Conservation (phyloP, 2,888 invertebrate species). For the Muscina levida region DNA sequence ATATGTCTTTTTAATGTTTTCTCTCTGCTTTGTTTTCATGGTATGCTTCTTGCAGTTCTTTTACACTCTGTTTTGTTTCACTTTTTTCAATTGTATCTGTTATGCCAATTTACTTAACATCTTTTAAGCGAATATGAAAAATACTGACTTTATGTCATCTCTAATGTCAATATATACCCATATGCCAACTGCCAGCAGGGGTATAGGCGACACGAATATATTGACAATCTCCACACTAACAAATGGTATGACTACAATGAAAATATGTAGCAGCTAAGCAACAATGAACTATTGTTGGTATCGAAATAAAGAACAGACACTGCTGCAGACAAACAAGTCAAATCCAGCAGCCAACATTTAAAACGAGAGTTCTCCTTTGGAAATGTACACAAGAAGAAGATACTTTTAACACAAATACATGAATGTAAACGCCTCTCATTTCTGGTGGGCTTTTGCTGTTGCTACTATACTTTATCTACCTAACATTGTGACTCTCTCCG, state of each 20-base stretch:
- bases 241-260: neutral
- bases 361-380: neutral
- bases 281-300: neutral
- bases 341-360: neutral
- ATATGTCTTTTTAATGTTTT: too few relatives aligned
- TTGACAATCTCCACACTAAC: neutral
- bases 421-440: conserved; percentile 24
- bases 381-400: neutral
- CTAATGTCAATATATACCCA: conserved; percentile 6
- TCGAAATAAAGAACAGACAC: conserved; percentile 11
- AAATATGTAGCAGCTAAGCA: conserved; percentile 6
- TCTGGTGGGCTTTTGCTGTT: too few relatives aligned
- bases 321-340: too few relatives aligned
- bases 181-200: neutral
- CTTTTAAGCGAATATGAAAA: neutral
- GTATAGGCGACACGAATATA: too few relatives aligned
- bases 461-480: conserved; percentile 3
- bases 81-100: neutral
- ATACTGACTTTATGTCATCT: conserved; percentile 3
- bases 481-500: conserved; percentile 5
- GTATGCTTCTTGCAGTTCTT: neutral
- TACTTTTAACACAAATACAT: neutral
- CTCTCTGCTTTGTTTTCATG: neutral
- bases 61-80: conserved; percentile 1
- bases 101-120: conserved; percentile 1